Percentiles rank a stretch among this genome's conserved stretches.
Evolutionary conservation across 2,113 vertebrate species (phyloP).

Genomic region (Tenebrosternarchus preto): DNA sequence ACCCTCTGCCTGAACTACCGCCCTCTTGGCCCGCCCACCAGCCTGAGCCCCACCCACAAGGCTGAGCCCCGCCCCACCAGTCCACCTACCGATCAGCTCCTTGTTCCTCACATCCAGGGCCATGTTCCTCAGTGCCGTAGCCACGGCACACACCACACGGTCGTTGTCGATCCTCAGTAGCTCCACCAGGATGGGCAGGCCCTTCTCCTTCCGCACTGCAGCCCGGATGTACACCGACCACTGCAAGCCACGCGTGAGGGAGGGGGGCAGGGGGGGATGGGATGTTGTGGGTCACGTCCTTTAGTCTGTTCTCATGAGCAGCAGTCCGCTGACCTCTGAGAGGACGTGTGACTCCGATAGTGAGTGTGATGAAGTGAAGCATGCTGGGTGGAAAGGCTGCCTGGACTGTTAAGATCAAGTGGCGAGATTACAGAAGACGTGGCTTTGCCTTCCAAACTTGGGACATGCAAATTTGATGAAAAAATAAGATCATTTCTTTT

Average conservation of each 20-base stretch:
- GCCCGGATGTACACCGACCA: slow-evolving; percentile 98
- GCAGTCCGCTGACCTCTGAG: not conserved
- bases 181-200: slow-evolving; percentile 95
- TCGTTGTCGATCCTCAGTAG: slow-evolving; percentile 98
- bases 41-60: not conserved
- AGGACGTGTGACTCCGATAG: not conserved
- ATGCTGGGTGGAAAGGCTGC: not conserved
- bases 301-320: not conserved
- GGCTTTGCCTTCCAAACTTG: no score
- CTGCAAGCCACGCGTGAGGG: slow-evolving; percentile 72
- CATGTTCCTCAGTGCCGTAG: slow-evolving; percentile 98
- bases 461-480: not conserved
- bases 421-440: not conserved
- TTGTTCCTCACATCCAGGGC: slow-evolving; percentile 98
- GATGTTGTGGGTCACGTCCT: not conserved
- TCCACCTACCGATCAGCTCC: slow-evolving; percentile 92
- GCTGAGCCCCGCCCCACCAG: not conserved
- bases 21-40: no score
- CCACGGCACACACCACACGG: slow-evolving; percentile 97
- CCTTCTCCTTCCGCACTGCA: slow-evolving; percentile 97
- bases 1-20: no score
- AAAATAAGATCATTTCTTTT: not conserved
- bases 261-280: no score
- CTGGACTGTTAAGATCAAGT: not conserved
- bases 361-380: not conserved